Evolutionary conservation across 2,797 vertebrate species (phyloP), one percentile per base, ranked within the genome.

Genomic region (Semaprochilodus insignis): DNA sequence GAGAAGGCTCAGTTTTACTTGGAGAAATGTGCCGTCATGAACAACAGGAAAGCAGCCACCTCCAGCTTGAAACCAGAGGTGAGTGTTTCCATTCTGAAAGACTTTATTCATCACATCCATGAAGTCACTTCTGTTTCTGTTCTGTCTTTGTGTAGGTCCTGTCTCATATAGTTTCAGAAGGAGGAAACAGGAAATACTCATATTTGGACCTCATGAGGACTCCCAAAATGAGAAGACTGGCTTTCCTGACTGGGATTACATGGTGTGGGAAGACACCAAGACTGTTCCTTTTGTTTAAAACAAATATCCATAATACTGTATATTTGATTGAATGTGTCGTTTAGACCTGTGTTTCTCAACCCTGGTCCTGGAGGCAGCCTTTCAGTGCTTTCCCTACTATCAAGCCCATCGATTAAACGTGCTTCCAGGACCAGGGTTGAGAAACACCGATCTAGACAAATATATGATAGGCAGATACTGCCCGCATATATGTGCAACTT

Each of bases 191-290:
- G n/a, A 94, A 27, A 44, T 94, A 93, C 62, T 94, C 93, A 0
- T 95, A 94, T 87, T 75, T 93, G 73, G 91, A 92, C 71, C 88
- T 96, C 85, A 93, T 95, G 82, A 93, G 86, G 70, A 95, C 93
- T 0, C 91, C 89, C 0, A 84, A 88, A 17, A 89, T 96, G 77
- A 86, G 93, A 62, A 93, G 83, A 76, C 93, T 95, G 83, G 94
- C 95, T 0, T 66, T 95, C 36, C 92, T 91, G 55, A 91, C 90
- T 23, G 93, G 94, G 21, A 65, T 91, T 27, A 82, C 94, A 85
- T 96, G 95, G 95, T 96, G 73, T 36, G 74, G 44, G 19, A 34
- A 62, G 25, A 51, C 34, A 1, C 34, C n/a, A 10, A n/a, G 10
- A 52, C 44, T 15, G 16, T 65, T 31, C 19, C 21, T 23, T 52